Base-by-base conservation (phyloP, 2,113 vertebrate genomes). In the Corvus cornix region DNA sequence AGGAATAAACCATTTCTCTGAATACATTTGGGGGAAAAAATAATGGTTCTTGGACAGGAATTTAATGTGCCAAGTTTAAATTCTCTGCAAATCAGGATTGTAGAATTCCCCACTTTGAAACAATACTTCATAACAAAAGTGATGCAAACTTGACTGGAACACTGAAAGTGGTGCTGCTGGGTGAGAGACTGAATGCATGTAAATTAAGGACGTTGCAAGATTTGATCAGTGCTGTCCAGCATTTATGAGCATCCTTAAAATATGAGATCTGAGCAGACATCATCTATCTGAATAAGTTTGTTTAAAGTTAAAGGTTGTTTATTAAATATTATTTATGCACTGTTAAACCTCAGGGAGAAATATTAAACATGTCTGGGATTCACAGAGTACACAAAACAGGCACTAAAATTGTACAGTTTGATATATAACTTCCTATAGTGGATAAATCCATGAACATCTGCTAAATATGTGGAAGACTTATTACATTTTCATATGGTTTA, bases 271-370 rank as follows among this genome's bases (percentile, higher is more conserved):
- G 27, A 92, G 49, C 63, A 95, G 87, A 81, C 44, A 30, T 11
- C 19, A 26, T 83, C 56, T 21, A 23, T 51, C 67, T 66, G 74
- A 69, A 27, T 39, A 51, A 1, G 3, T 55, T 91, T 79, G 85
- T 87, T 84, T 92, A 79, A 93, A 76, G 75, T 72, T 63, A 86
- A 72, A 78, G 48, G 72, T 46, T 74, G 66, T 95, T 87, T 91
- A 87, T 60, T 79, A 75, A 76, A 64, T 52, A 6, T 85, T 89
- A 96, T 94, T 97, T 86, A 94, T 89, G 81, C 3, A 4, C 89
- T 81, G 88, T 59, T 92, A 89, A 96, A 60, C 60, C 88, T 96
- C 93, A 76, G 68, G 66, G 92, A 95, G 52, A 92, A 96, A 72
- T 79, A 94, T 76, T 84, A 95, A 83, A 86, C 39, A 14, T 85